Conservation (phyloP, 2,888 invertebrate species). For the Pharmacophagus antenor region DNA sequence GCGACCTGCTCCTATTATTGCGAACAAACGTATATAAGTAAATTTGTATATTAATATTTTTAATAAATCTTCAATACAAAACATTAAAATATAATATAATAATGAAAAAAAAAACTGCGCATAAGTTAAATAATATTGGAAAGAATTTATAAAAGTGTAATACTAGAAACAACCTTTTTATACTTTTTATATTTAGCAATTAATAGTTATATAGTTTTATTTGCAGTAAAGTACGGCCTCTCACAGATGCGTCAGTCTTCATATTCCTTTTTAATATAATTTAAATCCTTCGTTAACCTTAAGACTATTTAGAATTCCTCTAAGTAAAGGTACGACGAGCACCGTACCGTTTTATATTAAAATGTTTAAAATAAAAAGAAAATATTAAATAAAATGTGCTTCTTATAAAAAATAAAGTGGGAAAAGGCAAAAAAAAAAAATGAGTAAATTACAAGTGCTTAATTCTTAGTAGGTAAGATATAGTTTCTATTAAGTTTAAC, state of each 20-base stretch:
- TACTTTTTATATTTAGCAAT: not conserved
- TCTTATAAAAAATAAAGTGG: constrained; percentile 24
- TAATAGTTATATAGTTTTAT: not conserved
- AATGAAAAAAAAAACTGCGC: not conserved
- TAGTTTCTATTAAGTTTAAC: constrained; percentile 47
- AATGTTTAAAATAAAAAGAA: constrained; percentile 13
- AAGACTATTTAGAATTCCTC: constrained; percentile 21
- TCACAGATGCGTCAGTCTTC: not conserved
- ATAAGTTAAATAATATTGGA: not conserved
- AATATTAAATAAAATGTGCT: constrained; percentile 18
- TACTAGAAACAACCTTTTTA: too few species aligned
- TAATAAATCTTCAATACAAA: not conserved
- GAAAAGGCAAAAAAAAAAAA: constrained; percentile 28
- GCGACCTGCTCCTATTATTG: constrained; percentile 7
- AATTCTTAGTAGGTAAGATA: constrained; percentile 40
- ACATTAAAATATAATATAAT: not conserved
- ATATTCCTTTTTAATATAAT: constrained; percentile 20
- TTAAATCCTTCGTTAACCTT: constrained; percentile 26
- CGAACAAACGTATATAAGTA: not conserved
- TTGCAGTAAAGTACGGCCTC: not conserved
- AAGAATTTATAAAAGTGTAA: not conserved
- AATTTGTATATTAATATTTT: not conserved
- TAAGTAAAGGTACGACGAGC: constrained; percentile 15
- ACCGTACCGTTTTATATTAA: constrained; percentile 19
- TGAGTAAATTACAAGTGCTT: constrained; percentile 36